Evolutionary conservation across 2,797 vertebrate species (phyloP).

Genomic region (Pseudochromis fuscus): DNA sequence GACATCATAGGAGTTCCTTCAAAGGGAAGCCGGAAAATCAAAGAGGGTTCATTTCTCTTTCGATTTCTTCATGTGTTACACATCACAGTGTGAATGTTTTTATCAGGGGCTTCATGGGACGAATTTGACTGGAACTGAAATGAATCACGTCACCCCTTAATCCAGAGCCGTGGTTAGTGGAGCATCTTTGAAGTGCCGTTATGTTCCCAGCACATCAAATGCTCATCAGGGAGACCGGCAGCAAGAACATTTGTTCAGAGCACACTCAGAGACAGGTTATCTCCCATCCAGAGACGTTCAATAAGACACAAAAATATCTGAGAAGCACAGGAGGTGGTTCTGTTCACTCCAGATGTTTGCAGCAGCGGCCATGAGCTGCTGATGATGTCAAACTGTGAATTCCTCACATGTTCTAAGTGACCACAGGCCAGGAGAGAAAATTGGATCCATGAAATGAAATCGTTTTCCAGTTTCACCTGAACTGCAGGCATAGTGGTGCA

Average conservation of each 20-base stretch:
- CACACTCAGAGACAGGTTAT: constrained; percentile 5
- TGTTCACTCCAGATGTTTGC: neutral
- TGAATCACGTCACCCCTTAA: constrained; percentile 16
- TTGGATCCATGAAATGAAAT: constrained; percentile 3
- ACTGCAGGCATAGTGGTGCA: neutral
- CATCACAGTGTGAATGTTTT: constrained; percentile 9
- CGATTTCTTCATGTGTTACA: constrained; percentile 2
- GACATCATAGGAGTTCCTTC: constrained; percentile 24
- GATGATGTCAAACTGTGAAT: neutral
- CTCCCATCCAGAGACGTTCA: neutral
- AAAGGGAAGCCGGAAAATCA: constrained; percentile 15
- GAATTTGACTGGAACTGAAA: constrained; percentile 5
- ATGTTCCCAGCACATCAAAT: constrained; percentile 3
- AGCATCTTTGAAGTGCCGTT: constrained; percentile 33
- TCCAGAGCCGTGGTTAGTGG: constrained; percentile 1
- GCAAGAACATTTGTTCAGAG: neutral
- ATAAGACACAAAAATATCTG: neutral
- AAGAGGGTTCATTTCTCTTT: neutral
- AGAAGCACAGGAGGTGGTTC: constrained; percentile 4
- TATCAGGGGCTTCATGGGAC: constrained; percentile 7
- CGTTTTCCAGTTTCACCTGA: constrained; percentile 20
- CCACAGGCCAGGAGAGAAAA: constrained; percentile 2
- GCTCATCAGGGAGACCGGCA: constrained; percentile 4
- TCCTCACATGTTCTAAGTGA: constrained; percentile 16
- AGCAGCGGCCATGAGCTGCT: neutral